Percentiles rank a stretch among this genome's conserved stretches.
Evolutionary conservation across 2,113 vertebrate genomes (phyloP).

Genomic region (Donacobius atricapilla): DNA sequence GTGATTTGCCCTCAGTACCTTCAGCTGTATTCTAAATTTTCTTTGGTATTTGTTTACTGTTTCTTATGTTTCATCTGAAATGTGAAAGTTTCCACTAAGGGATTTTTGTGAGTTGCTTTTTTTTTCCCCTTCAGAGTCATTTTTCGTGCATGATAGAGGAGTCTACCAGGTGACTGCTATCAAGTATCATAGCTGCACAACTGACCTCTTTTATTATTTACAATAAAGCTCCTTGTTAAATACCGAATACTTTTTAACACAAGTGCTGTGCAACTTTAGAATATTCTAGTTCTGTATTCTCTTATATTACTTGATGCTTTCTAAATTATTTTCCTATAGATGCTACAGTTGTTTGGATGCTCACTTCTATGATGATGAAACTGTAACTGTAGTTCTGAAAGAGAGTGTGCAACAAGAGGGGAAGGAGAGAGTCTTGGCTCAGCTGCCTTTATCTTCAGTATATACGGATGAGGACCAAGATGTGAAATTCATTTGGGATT

Average conservation of each 20-base stretch:
- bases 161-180: neutral
- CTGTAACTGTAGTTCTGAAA: constrained; percentile 86
- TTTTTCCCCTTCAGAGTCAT: neutral
- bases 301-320: neutral
- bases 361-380: constrained; percentile 94
- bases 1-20: neutral
- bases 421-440: constrained; percentile 82
- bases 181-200: neutral
- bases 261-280: neutral
- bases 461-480: constrained; percentile 74
- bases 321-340: constrained; percentile 40
- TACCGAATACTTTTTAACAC: neutral
- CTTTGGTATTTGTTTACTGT: neutral
- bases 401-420: constrained; percentile 79
- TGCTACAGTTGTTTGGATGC: constrained; percentile 88
- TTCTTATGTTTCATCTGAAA: neutral
- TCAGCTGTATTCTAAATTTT: neutral
- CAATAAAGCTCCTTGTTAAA: neutral
- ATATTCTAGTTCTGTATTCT: neutral
- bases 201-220: neutral
- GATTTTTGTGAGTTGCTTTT: neutral
- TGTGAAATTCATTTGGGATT: constrained; percentile 78
- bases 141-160: neutral
- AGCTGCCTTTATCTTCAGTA: constrained; percentile 83
- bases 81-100: neutral